Base-by-base conservation (phyloP, 2,797 vertebrate genomes). In the Cynodonichthys magdalenae region DNA sequence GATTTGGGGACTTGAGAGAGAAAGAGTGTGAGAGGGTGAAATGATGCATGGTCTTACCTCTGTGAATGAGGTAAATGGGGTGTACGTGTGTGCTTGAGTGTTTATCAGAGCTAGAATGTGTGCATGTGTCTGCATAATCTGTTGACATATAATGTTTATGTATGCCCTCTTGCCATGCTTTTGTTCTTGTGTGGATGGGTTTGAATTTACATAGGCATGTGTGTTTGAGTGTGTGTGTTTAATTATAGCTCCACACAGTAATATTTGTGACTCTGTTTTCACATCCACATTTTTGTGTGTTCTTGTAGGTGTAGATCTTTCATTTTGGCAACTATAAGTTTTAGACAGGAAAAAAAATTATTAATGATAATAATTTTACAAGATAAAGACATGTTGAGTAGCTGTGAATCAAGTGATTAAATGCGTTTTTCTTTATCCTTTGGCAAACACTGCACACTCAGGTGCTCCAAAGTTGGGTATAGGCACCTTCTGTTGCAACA, bases 1-100 rank as follows among this genome's bases (percentile, higher is more conserved):
- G 95, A 97, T 97, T 96, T 96, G 93, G 95, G 93, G 91, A 92
- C 91, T 89, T 89, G 92, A 93, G 90, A 89, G 63, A 71, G 66
- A 77, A 49, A 92, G 69, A 53, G 72, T 71, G 70, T 11, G 71
- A 69, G 68, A 67, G 69, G 84, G 83, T 75, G 85, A 92, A 93
- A 87, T 92, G 78, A 84, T 84, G 82, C 79, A 66, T 84, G 77
- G 67, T 84, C 75, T 79, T 80, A 86, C 84, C 77, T 83, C 74
- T 71, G 44, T 81, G 76, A 81, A 75, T 63, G 75, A 82, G 80
- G 80, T 80, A 82, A 82, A 74, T 65, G 69, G 63, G 63, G 72
- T 77, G 76, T 57, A 17, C 74, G 78, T 83, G 67, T 81, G 71
- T 81, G 79, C 74, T 61, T 59, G 71, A 53, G 79, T 68, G 79